Evolutionary conservation across 2,888 invertebrate species (phyloP).

Genomic region (Ditula angustiorana): DNA sequence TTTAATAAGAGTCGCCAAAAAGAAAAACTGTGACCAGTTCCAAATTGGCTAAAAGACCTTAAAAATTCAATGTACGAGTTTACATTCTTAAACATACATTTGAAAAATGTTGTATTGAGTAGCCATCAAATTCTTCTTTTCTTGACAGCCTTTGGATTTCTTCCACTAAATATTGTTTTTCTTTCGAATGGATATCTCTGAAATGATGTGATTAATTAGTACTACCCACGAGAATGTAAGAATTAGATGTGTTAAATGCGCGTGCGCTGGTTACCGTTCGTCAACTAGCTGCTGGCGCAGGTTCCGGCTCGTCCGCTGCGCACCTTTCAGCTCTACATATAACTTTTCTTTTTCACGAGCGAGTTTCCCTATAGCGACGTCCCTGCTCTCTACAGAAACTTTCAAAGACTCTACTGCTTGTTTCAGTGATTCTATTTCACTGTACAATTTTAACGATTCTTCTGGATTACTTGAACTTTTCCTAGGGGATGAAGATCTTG

Average conservation of each 20-base stretch:
- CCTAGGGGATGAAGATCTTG: conserved; percentile 52
- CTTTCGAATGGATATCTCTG: conserved; percentile 78
- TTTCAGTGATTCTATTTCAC: conserved; percentile 75
- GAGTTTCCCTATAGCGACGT: conserved; percentile 73
- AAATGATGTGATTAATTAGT: conserved; percentile 2
- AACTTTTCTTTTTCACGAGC: conserved; percentile 82
- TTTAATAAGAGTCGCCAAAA: no score
- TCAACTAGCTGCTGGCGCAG: conserved; percentile 83
- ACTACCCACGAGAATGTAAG: no score
- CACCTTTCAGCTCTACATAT: conserved; percentile 73
- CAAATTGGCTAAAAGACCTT: no score
- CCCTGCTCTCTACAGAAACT: conserved; percentile 74
- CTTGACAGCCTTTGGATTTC: conserved; percentile 61
- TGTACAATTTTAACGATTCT: conserved; percentile 58
- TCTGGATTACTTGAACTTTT: conserved; percentile 49
- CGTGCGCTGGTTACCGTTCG: conserved; percentile 62
- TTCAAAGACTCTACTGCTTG: conserved; percentile 72
- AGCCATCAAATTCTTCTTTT: conserved; percentile 60
- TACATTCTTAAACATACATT: conserved; percentile 39
- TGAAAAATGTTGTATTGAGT: conserved; percentile 52
- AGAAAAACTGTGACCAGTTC: no score
- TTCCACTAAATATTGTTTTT: conserved; percentile 81
- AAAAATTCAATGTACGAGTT: no score
- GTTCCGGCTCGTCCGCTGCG: conserved; percentile 74
- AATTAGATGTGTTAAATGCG: no score